Base-by-base conservation (phyloP, 1,140 invertebrate genomes). In the Eulimnadia texana region DNA sequence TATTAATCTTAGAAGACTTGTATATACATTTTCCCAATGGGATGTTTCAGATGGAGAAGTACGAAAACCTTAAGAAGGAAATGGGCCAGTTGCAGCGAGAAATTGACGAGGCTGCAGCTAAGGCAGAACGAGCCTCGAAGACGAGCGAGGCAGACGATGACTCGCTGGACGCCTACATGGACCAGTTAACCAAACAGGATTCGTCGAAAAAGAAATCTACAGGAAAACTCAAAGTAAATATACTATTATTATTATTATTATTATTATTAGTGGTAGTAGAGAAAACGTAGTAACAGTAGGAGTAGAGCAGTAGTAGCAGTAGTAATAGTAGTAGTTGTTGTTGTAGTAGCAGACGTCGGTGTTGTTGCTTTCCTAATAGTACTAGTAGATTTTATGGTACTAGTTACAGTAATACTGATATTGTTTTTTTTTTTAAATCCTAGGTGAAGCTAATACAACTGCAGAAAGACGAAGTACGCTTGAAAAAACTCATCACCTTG, bases 151-250 rank as follows among this genome's bases (percentile, higher is more conserved):
- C 74, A 64, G 79, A 80, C 60, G 82, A 80, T 58, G 82, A 83
- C 69, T 74, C 77, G 10, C 71, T 90, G 25, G 87, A 90, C 67
- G 78, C 77, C 16, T 90, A 79, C 69, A 89, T 90, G 86, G 79
- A 75, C 28, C 78, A 75, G 47, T 73, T 90, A 29, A 76, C 70
- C 63, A 66, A 23, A 19, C 28, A 72, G 25, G 69, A 67, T 11
- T 63, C 67, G 58, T 66, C 73, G 1, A 77, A 81, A 67, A 77
- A 80, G 66, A 74, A 69, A 42, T 73, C 76, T 49, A 69, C 77
- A 16, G 73, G 69, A 42, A 76, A 73, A 64, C 68, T 78, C 19
- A 77, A 78, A 68, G 76, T 78, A n/a, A n/a, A n/a, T n/a, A n/a
- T n/a, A n/a, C n/a, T n/a, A n/a, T n/a, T n/a, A 65, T 69, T 58